Conservation (phyloP, 2,888 invertebrate species). For the Germaria angustata region DNA sequence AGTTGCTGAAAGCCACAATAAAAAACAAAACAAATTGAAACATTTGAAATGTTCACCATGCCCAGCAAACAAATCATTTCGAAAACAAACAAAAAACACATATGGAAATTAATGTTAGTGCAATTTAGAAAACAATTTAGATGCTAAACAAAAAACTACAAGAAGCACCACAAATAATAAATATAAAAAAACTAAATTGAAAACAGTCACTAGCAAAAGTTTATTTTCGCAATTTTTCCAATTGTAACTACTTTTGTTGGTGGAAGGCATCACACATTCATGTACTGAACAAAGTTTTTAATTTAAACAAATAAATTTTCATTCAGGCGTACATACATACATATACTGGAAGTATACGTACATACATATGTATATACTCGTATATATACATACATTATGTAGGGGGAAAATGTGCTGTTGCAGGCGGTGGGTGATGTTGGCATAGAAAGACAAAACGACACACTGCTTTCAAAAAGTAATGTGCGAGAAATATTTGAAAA, state of each 20-base stretch:
- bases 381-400: too few relatives aligned
- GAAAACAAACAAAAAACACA: neutral
- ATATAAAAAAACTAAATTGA: too few relatives aligned
- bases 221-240: constrained; percentile 1
- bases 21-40: neutral
- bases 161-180: neutral
- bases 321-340: constrained; percentile 38
- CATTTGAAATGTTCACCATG: constrained; percentile 43
- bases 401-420: neutral
- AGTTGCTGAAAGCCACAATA: constrained; percentile 3
- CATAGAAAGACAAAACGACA: constrained; percentile 4
- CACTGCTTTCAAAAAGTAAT: constrained; percentile 43
- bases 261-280: neutral
- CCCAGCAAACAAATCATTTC: constrained; percentile 14
- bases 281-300: constrained; percentile 33
- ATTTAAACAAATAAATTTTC: constrained; percentile 57
- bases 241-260: neutral
- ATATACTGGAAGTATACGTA: neutral
- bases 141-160: constrained; percentile 21
- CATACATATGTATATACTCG: neutral
- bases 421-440: neutral
- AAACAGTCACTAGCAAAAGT: constrained; percentile 25
- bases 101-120: constrained; percentile 59
- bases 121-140: constrained; percentile 63
- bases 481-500: constrained; percentile 38